Conservation (phyloP, 2,113 vertebrate genomes). For the Microtus pennsylvanicus region DNA sequence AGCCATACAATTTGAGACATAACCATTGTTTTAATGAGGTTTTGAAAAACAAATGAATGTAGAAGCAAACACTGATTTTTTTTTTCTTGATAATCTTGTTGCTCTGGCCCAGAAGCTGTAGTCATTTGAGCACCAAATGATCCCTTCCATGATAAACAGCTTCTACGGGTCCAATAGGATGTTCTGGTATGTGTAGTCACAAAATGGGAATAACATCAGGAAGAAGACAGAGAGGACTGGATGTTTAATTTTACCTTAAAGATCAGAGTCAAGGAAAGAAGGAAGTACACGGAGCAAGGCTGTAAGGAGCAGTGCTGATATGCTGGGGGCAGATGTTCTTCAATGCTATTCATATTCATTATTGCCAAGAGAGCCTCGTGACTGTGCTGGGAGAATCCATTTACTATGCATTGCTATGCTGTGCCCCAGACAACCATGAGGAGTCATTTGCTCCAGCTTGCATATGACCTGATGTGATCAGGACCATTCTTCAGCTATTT, state of each 20-base stretch:
- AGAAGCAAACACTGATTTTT: constrained; percentile 54
- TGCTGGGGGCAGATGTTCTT: background rate
- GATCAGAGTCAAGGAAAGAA: background rate
- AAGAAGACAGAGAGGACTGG: background rate
- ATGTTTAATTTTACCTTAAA: constrained; percentile 17
- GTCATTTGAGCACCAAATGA: constrained; percentile 61
- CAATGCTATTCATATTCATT: background rate
- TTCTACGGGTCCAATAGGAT: background rate
- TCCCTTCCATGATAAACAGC: constrained; percentile 51
- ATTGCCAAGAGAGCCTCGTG: background rate
- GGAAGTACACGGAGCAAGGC: background rate
- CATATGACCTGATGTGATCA: background rate
- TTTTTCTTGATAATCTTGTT: constrained; percentile 59
- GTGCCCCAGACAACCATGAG: background rate
- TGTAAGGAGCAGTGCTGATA: background rate
- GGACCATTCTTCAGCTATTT: background rate
- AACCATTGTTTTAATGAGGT: constrained; percentile 76
- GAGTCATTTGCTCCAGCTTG: background rate
- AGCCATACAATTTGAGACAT: constrained; percentile 42
- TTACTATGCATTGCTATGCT: background rate
- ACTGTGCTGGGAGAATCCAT: background rate
- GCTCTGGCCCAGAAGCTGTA: constrained; percentile 1
- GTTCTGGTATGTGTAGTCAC: background rate
- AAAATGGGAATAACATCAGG: background rate
- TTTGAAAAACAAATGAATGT: constrained; percentile 63